Base-by-base conservation (phyloP, 2,888 invertebrate species). In the Drosophila fungiperda region DNA sequence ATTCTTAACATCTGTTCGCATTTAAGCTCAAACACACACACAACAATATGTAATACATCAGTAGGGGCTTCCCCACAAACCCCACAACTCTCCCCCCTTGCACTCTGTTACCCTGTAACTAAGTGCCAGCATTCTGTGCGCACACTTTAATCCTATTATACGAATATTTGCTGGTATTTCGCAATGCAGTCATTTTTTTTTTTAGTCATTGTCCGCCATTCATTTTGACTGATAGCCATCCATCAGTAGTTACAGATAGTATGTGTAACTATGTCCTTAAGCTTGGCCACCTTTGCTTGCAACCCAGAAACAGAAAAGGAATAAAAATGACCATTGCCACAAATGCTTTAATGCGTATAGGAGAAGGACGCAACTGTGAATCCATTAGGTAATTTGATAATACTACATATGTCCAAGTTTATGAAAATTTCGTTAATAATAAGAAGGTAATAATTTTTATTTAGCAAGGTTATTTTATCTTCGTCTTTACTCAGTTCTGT, bases 61-160 rank as follows among this genome's bases (percentile, higher is more conserved):
- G 15, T 8, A 23, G 15, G 15, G 4, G 23, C 23, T 45, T 15
- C 15, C 20, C 20, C 12, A 45, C 20, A 12, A 12, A 7, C 3
- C 45, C 45, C 45, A 23, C 20, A 15, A 45, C 8, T 45, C 20
- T 20, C 15, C 20, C 20, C 4, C 45, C 15, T 45, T 23, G 45
- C 23, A 15, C 15, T n/a, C 8, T n/a, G 38, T 45, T 45, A 8
- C 29, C 9, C 17, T 29, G 29, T 29, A 5, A 23, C 7, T 23
- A 20, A n/a, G 26, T 26, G 17, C 17, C 8, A n/a, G 38, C 1
- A 26, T 26, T 6, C 26, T 55, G 38, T 26, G 38, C 61, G 68
- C 58, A 73, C 48, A 77, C 68, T 83, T 81, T 80, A 83, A 83
- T 83, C 81, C 81, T 75, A 83, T 83, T 80, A 82, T 64, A 61